A percentile compares a stretch with the other conserved stretches of the same genome.
These are phyloP conservation scores for Coregonus ussuriensis DNA, from an alignment of 2,797 vertebrate genomes.

Conservation along the genomic window DNA sequence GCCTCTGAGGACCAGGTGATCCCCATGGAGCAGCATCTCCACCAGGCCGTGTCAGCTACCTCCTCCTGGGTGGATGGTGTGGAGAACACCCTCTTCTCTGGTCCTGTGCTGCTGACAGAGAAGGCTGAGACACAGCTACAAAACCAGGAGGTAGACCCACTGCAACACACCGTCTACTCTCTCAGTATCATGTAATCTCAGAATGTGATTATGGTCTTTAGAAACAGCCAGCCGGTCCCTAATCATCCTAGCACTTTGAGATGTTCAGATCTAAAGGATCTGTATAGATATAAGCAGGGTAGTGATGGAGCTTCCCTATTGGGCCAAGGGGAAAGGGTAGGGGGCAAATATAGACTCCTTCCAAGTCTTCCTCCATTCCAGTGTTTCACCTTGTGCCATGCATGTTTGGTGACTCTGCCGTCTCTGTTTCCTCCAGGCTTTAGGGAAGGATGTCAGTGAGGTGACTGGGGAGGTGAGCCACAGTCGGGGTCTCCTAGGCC, in stretches of 20 bases:
- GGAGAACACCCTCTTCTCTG: constrained; percentile 86
- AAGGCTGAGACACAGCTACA: constrained; percentile 80
- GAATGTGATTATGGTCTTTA: too few relatives aligned
- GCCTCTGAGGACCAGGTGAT: constrained; percentile 67
- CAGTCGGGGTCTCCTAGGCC: constrained; percentile 81
- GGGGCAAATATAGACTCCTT: too few relatives aligned
- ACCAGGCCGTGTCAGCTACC: constrained; percentile 83
- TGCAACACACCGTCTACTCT: too few relatives aligned
- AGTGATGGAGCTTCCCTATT: too few relatives aligned
- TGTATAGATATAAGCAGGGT: too few relatives aligned
- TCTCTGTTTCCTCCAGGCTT: constrained; percentile 66
- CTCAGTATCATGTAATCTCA: too few relatives aligned
- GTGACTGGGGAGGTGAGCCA: constrained; percentile 87
- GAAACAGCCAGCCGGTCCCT: too few relatives aligned
- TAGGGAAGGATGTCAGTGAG: constrained; percentile 85
- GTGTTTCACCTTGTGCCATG: too few relatives aligned
- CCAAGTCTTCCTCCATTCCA: too few relatives aligned
- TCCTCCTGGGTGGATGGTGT: constrained; percentile 90
- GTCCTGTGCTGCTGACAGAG: constrained; percentile 79
- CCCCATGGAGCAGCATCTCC: constrained; percentile 87
- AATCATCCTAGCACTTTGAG: too few relatives aligned
- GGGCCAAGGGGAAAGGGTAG: too few relatives aligned
- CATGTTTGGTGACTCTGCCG: neutral
- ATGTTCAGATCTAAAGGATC: too few relatives aligned
- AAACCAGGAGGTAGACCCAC: constrained; percentile 81